phyloP scores from a whole-genome alignment of 2,797 vertebrate species.

The Sebastes goodei region DNA sequence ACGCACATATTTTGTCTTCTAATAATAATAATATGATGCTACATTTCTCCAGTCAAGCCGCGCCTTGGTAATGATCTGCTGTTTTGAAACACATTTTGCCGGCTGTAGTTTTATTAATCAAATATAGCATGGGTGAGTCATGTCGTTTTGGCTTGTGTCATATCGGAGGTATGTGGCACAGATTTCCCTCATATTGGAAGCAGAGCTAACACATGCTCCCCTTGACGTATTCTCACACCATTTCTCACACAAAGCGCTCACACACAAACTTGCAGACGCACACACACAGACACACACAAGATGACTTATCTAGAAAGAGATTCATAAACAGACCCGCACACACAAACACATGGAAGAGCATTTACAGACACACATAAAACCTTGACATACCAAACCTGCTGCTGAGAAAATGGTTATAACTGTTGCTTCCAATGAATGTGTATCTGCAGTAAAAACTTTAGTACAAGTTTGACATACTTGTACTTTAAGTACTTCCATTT shows the following conservation, averaged over 20 bases:
- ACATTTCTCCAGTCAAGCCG: constrained; percentile 1
- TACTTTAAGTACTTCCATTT: neutral
- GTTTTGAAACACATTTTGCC: constrained; percentile 47
- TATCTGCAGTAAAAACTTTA: neutral
- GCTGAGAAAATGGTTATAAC: neutral
- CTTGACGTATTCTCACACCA: constrained; percentile 74
- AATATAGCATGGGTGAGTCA: constrained; percentile 73
- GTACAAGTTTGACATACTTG: neutral
- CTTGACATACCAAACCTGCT: neutral
- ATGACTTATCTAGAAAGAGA: constrained; percentile 48
- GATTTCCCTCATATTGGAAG: constrained; percentile 80
- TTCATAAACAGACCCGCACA: constrained; percentile 34
- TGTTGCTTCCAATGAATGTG: neutral
- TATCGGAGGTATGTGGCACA: constrained; percentile 75
- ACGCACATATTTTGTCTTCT: neutral
- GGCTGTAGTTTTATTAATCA: constrained; percentile 68
- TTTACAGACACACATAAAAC: neutral
- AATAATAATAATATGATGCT: constrained; percentile 7
- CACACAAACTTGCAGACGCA: constrained; percentile 28
- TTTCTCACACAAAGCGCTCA: constrained; percentile 63
- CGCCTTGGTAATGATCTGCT: constrained; percentile 25
- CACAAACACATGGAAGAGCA: neutral
- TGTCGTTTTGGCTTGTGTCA: constrained; percentile 68
- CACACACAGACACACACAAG: neutral
- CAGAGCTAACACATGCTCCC: constrained; percentile 81